Evolutionary conservation across 2,113 vertebrate genomes (phyloP).

Genomic region (Cichladusa arquata): DNA sequence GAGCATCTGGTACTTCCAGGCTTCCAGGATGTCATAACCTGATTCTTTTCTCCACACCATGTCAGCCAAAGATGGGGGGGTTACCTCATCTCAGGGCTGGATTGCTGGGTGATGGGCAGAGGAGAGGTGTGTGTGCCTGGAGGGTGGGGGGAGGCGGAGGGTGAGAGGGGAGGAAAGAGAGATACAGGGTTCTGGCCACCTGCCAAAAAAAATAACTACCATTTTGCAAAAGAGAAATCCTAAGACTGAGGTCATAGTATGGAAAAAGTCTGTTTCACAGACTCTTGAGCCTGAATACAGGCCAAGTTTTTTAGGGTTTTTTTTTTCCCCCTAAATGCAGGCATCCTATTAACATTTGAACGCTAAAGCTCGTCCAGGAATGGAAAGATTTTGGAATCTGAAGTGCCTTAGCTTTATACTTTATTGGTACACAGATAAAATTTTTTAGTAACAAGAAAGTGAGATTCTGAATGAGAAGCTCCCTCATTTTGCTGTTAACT

Average conservation of each 20-base stretch:
- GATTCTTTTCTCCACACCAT: not conserved
- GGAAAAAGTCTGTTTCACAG: conserved; percentile 78
- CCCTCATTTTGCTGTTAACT: conserved; percentile 22
- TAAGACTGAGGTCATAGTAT: conserved; percentile 75
- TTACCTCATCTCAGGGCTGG: not conserved
- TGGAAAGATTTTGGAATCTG: conserved; percentile 69
- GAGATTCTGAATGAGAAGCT: conserved; percentile 23
- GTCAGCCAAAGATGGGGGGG: not conserved
- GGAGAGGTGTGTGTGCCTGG: not conserved
- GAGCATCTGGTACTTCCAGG: not conserved
- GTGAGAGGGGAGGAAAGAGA: not conserved
- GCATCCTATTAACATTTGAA: conserved; percentile 69
- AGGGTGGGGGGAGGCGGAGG: not conserved
- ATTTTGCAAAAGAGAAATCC: conserved; percentile 68
- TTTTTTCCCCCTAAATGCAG: not conserved
- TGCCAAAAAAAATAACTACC: conserved; percentile 74
- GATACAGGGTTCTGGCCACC: conserved; percentile 54
- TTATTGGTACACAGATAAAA: not conserved
- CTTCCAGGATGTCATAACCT: not conserved
- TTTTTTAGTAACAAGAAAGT: conserved; percentile 47
- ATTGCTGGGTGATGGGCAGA: not conserved
- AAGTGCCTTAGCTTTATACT: conserved; percentile 46
- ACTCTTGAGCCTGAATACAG: conserved; percentile 66
- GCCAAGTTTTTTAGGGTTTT: conserved; percentile 14
- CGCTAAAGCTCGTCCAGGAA: conserved; percentile 61